Percentiles rank a stretch among this genome's conserved stretches.
Conservation (phyloP, 1,140 invertebrate species). For the Babylonia areolata region DNA sequence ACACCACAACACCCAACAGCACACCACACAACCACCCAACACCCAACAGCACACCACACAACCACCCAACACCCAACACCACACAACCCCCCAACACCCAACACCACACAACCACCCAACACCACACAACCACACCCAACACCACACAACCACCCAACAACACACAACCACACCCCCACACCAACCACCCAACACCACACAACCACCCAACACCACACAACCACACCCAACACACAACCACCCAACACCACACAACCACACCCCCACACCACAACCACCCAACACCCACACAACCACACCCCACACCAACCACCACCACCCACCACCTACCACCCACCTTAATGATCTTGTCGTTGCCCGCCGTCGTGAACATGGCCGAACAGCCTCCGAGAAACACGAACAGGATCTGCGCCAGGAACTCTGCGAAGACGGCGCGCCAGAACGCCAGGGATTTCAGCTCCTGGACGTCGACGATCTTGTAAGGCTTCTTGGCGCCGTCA, state of each 20-base stretch:
- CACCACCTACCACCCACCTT: conserved; percentile 37
- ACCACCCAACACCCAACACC: too few relatives aligned
- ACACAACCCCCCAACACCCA: too few relatives aligned
- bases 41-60: too few relatives aligned
- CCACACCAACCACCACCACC: not conserved
- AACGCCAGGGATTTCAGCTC: conserved; percentile 83
- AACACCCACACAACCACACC: not conserved
- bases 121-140: too few relatives aligned
- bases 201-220: too few relatives aligned
- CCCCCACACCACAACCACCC: not conserved
- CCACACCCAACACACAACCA: too few relatives aligned
- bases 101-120: too few relatives aligned
- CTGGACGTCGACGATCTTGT: conserved; percentile 44
- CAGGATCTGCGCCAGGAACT: conserved; percentile 90
- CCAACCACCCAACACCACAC: too few relatives aligned
- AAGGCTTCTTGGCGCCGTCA: not conserved
- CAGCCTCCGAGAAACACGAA: conserved; percentile 91
- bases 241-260: not conserved
- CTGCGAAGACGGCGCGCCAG: conserved; percentile 90
- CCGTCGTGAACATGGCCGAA: conserved; percentile 81
- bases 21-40: too few relatives aligned
- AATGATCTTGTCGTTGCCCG: conserved; percentile 36
- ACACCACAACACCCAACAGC: too few relatives aligned
- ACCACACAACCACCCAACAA: too few relatives aligned
- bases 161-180: too few relatives aligned